phyloP scores from a whole-genome alignment of 1,140 invertebrate genomes.

The Eurosta solidaginis region DNA sequence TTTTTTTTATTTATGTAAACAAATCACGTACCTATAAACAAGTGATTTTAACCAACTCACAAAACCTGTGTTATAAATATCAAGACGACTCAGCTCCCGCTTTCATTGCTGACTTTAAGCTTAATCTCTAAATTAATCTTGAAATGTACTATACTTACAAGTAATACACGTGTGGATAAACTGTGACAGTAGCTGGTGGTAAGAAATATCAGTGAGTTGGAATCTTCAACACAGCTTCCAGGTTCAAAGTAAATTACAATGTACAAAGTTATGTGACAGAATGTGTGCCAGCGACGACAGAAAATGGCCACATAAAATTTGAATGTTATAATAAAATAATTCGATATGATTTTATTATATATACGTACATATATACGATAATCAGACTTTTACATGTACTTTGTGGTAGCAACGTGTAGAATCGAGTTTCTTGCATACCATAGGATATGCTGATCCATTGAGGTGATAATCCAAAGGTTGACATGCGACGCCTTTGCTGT shows the following conservation, averaged over 20 bases:
- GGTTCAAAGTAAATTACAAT: not conserved
- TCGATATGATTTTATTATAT: not conserved
- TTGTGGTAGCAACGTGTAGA: not conserved
- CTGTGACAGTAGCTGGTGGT: not conserved
- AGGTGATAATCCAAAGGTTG: slow-evolving; percentile 18
- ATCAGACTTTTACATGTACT: not conserved
- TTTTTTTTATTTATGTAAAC: too few relatives aligned
- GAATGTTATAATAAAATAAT: not conserved
- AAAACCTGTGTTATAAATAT: not conserved
- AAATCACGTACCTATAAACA: too few relatives aligned
- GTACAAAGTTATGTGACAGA: not conserved
- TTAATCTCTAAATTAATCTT: slow-evolving; percentile 22
- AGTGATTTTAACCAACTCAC: too few relatives aligned
- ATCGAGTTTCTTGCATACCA: too few relatives aligned
- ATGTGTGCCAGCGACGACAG: slow-evolving; percentile 3
- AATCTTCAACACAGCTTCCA: not conserved
- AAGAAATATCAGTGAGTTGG: not conserved
- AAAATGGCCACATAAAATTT: not conserved
- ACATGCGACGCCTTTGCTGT: not conserved
- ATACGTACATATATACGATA: not conserved
- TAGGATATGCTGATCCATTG: not conserved
- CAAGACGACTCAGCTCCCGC: not conserved
- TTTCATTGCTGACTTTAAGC: not conserved
- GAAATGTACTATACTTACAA: slow-evolving; percentile 1
- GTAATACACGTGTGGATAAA: not conserved